Base-by-base conservation (phyloP, 37 sponge, comb jelly and placozoan species). In the Cliona cf. orientalis region DNA sequence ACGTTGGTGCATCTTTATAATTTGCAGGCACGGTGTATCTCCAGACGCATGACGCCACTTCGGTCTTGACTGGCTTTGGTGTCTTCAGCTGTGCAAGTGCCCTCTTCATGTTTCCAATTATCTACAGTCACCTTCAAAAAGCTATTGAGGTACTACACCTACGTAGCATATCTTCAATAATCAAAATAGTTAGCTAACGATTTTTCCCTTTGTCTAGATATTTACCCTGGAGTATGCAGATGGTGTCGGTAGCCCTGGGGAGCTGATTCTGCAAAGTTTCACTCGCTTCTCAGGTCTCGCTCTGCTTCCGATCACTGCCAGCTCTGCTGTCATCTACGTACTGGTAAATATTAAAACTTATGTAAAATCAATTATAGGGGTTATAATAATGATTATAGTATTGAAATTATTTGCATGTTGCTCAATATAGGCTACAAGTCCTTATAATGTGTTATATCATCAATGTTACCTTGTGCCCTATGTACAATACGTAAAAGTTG, bases 41-140 rank as follows among this genome's bases (percentile, higher is more conserved):
- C 29, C 84, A 83, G 75, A 76, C 79, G 22, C n/a, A 46, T 1
- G 65, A 26, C 44, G 67, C 66, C 23, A 60, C 79, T 4, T 71
- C 82, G 33, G 46, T 94, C 0, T 55, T 94, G 62, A 82, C 95
- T 23, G 91, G 81, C 3, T 90, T 91, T 44, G 73, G 91, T 62
- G 85, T 94, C 35, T 90, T 63, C 72, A 75, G 75, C 26, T 77
- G 73, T 60, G 91, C 95, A 38, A 90, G 91, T 90, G 90, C 70
- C 5, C 87, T 94, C 72, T 94, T 94, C 85, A 90, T 94, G 91
- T 94, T 94, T 66, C 95, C 95, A 38, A 39, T 66, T 40, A 42
- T 94, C 43, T 87, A 80, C 71, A n/a, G 35, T 26, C 83, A 90
- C 72, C 70, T 78, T 12, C 37, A 58, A 5, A 67, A 34, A 21